A percentile compares a stretch with the other conserved stretches of the same genome.
Evolutionary conservation across 2,888 invertebrate species (phyloP).

Genomic region (Poecilobothrus nobilitatus): DNA sequence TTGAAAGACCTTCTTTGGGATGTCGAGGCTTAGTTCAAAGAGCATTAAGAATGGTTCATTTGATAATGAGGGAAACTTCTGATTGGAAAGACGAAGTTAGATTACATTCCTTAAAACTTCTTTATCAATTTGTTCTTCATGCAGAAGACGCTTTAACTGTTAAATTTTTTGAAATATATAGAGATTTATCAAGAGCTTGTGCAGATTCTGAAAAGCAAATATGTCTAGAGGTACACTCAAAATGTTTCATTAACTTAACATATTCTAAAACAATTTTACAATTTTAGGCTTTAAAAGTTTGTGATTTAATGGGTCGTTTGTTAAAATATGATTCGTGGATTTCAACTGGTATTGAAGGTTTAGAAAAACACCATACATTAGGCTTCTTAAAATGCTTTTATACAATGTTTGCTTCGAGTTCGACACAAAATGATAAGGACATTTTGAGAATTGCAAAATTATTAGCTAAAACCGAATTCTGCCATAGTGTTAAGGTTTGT

Average conservation of each 20-base stretch:
- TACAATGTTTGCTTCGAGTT: slow-evolving; percentile 32
- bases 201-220: slow-evolving; percentile 33
- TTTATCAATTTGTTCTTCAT: slow-evolving; percentile 41
- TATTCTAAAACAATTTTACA: not conserved
- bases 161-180: slow-evolving; percentile 40
- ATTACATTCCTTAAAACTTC: slow-evolving; percentile 37
- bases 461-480: slow-evolving; percentile 31
- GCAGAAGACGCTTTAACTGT: slow-evolving; percentile 39
- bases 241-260: not conserved
- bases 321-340: slow-evolving; percentile 38
- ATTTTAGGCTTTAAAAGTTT: slow-evolving; percentile 33
- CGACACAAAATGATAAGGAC: slow-evolving; percentile 28
- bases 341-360: slow-evolving; percentile 33
- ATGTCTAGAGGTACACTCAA: slow-evolving; percentile 26
- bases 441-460: slow-evolving; percentile 30
- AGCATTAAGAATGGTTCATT: slow-evolving; percentile 45
- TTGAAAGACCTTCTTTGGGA: slow-evolving; percentile 75
- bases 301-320: slow-evolving; percentile 39
- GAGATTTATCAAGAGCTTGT: slow-evolving; percentile 35
- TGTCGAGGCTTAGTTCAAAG: slow-evolving; percentile 71
- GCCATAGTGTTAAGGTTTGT: slow-evolving; percentile 31
- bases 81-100: slow-evolving; percentile 45
- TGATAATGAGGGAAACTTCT: slow-evolving; percentile 35
- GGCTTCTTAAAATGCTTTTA: slow-evolving; percentile 39
- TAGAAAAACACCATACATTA: slow-evolving; percentile 33